A percentile compares a stretch with the other conserved stretches of the same genome.
These are phyloP conservation scores for Cephonodes hylas DNA, from an alignment of 2,888 invertebrate species.

Conservation along the genomic window DNA sequence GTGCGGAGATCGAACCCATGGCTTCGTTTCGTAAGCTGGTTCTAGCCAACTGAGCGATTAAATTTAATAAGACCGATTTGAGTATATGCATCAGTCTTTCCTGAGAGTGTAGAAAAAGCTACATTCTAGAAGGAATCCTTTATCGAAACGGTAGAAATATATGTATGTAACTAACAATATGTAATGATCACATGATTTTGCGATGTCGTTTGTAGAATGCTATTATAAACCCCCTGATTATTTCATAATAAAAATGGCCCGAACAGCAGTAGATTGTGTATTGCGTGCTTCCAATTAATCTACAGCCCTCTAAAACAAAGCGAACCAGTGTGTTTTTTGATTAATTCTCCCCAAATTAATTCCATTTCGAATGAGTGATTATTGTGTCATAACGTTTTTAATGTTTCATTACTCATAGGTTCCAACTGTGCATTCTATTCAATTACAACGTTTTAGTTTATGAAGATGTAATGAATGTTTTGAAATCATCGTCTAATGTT, in stretches of 20 bases:
- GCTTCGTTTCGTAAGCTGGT: too few species aligned
- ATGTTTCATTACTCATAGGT: neutral
- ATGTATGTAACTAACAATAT: too few species aligned
- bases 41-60: too few species aligned
- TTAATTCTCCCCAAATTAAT: neutral
- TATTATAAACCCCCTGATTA: too few species aligned
- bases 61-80: too few species aligned
- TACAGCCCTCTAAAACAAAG: neutral
- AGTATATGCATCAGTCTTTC: too few species aligned
- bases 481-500: too few species aligned
- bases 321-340: neutral
- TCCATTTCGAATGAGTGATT: conserved; percentile 7
- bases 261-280: neutral
- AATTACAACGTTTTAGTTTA: neutral
- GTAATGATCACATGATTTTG: too few species aligned
- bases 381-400: conserved; percentile 4
- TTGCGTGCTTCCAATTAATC: neutral
- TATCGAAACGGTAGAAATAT: too few species aligned
- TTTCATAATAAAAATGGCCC: neutral
- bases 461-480: neutral
- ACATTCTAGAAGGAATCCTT: too few species aligned
- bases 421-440: neutral
- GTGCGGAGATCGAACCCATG: too few species aligned
- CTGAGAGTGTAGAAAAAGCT: too few species aligned
- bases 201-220: neutral